Conservation (phyloP, 1,140 invertebrate species). For the Drosophila miranda region DNA sequence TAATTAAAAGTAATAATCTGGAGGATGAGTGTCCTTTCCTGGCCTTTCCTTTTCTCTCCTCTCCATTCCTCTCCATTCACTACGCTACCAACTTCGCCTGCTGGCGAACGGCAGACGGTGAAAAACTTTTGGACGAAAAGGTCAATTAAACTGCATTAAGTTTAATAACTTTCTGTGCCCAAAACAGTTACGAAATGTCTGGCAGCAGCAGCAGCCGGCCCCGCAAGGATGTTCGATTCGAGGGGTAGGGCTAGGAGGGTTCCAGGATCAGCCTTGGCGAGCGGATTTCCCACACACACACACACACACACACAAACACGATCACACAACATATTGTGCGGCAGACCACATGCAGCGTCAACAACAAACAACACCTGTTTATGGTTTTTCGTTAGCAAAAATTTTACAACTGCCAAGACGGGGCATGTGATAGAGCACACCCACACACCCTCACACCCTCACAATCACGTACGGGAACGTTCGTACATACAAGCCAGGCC, state of each 20-base stretch:
- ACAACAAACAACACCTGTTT: conserved; percentile 75
- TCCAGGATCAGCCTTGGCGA: conserved; percentile 53
- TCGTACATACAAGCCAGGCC: conserved; percentile 53
- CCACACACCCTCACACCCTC: conserved; percentile 41
- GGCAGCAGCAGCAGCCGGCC: conserved; percentile 20
- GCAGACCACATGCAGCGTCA: conserved; percentile 71
- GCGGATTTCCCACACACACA: conserved; percentile 48
- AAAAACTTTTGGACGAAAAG: conserved; percentile 71
- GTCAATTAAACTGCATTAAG: conserved; percentile 80
- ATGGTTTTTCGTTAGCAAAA: conserved; percentile 73
- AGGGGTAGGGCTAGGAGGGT: conserved; percentile 13
- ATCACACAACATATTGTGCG: conserved; percentile 68
- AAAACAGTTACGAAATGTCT: conserved; percentile 62
- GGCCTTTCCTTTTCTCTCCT: not conserved
- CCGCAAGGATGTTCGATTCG: conserved; percentile 47
- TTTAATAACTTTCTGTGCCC: conserved; percentile 73
- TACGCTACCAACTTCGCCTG: conserved; percentile 8
- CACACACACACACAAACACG: conserved; percentile 17
- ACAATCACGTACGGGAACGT: conserved; percentile 20
- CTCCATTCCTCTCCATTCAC: not conserved
- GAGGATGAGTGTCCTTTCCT: conserved; percentile 38
- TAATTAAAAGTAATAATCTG: conserved; percentile 80
- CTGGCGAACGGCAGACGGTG: conserved; percentile 71
- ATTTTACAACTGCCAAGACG: conserved; percentile 72
- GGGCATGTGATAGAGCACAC: conserved; percentile 45